Base-by-base conservation (phyloP, 2,888 invertebrate species). In the Hypsopygia costalis region DNA sequence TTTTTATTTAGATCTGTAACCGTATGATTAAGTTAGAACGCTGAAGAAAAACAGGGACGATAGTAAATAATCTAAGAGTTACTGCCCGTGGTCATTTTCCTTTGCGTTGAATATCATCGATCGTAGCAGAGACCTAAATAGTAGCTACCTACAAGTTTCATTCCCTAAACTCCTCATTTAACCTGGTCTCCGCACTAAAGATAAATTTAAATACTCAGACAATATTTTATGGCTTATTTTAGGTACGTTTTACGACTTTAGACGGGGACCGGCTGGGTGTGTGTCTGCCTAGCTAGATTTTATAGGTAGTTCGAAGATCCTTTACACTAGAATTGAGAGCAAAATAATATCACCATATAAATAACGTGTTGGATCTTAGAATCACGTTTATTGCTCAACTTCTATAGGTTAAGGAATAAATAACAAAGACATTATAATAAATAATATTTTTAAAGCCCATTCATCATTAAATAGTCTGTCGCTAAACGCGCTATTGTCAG, bases 221-320 rank as follows among this genome's bases (percentile, higher is more conserved):
- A 81, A 83, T 86, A 86, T 87, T 87, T 87, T 85, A 87, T 83
- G 66, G 75, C 74, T 81, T 86, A 86, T 86, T 85, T 83, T 81
- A 85, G 81, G 70, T 76, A 75, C 77, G 74, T 77, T 87, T 87
- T 86, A 87, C 82, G 87, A 83, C 68, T 53, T 57, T 59, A 81
- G 85, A 81, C 83, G 85, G 59, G 77, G 63, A 64, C 52, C 63
- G 58, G 41, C 58, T 67, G 75, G 74, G 67, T 72, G 72, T 62
- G 65, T 71, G 78, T 81, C 83, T 80, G 80, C 71, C 79, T 79
- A 80, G 79, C 79, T 79, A 80, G 79, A 75, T 81, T 85, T 83
- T 83, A 85, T 70, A 69, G 57, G 55, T 16, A 59, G 54, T 55
- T 57, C 49, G 51, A 55, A 58, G 62, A 64, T 58, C 55, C 62